Conservation (phyloP, 2,888 invertebrate species). For the Hermodice carunculata region DNA sequence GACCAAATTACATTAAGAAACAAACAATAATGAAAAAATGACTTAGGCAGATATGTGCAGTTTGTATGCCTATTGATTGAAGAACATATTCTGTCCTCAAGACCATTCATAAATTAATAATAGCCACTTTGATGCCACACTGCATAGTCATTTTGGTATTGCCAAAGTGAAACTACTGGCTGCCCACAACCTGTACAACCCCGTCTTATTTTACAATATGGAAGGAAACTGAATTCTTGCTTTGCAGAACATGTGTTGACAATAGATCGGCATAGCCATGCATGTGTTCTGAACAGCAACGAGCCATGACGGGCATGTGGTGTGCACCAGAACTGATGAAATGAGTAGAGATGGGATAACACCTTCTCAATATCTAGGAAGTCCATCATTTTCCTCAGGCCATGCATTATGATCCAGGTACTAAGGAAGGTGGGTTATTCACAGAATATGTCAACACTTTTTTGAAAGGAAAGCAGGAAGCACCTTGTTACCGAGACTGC, state of each 20-base stretch:
- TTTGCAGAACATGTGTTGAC: conserved; percentile 59
- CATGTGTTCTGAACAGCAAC: conserved; percentile 29
- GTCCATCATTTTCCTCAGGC: neutral
- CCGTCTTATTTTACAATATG: conserved; percentile 55
- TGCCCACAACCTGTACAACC: conserved; percentile 51
- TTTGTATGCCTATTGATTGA: conserved; percentile 52
- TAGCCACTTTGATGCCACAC: conserved; percentile 40
- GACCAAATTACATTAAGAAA: conserved; percentile 31
- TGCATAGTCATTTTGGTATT: conserved; percentile 46
- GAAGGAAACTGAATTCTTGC: conserved; percentile 57
- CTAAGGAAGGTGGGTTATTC: conserved; percentile 49
- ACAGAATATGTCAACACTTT: conserved; percentile 55
- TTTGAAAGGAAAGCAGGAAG: conserved; percentile 50
- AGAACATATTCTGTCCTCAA: conserved; percentile 44
- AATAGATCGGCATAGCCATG: neutral
- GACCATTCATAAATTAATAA: conserved; percentile 46
- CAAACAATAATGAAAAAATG: conserved; percentile 35
- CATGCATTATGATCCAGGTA: conserved; percentile 35
- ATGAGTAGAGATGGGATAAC: conserved; percentile 58
- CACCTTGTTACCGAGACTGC: conserved; percentile 46
- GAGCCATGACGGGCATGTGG: conserved; percentile 58
- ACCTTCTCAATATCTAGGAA: conserved; percentile 47
- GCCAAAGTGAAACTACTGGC: conserved; percentile 51
- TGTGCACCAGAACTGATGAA: conserved; percentile 59
- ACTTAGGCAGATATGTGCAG: conserved; percentile 47